Percentiles rank a stretch among this genome's conserved stretches.
These are phyloP conservation scores for human (Homo sapiens) DNA, from an alignment of 2,113 vertebrate species.

Conservation along the genomic window GRCh38 chr16:66066001-66066500, in stretches of 20 bases:
- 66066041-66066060: neutral
- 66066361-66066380: neutral
- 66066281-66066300: neutral
- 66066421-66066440: neutral
- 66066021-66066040: neutral
- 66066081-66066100: neutral
- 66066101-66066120: neutral
- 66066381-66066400: neutral
- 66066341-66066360: neutral
- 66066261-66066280: neutral
- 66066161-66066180: neutral
- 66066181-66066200: neutral
- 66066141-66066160: neutral
- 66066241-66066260: neutral
- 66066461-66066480: neutral
- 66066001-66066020: constrained; percentile 16
- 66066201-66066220: neutral
- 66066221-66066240: neutral
- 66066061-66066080: neutral
- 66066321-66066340: neutral
- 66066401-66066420: neutral
- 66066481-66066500: neutral
- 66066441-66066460: neutral
- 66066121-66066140: constrained; percentile 40
- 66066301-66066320: neutral